phyloP scores from a whole-genome alignment of 2,888 invertebrate species.

The Cosmia trapezina region DNA sequence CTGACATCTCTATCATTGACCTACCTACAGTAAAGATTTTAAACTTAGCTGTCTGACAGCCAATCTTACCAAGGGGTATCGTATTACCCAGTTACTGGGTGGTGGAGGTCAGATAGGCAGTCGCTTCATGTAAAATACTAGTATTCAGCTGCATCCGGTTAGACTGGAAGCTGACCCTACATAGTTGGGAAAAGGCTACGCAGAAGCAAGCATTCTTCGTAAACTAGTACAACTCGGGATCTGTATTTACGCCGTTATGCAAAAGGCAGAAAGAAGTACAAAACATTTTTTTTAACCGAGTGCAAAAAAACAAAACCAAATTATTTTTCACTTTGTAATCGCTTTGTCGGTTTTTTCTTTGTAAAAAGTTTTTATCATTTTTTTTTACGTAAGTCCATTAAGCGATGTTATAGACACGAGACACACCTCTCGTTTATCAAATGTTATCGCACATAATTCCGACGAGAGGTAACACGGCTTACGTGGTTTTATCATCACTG shows the following conservation, averaged over 20 bases:
- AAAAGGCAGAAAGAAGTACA: not conserved
- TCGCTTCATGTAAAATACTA: too few species aligned
- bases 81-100: too few species aligned
- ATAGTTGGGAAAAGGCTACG: too few species aligned
- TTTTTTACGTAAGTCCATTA: conserved; percentile 24
- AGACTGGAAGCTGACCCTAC: too few species aligned
- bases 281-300: not conserved
- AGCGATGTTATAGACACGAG: conserved; percentile 8
- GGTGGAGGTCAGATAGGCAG: too few species aligned
- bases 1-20: too few species aligned
- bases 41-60: not conserved
- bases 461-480: conserved; percentile 36
- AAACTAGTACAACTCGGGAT: conserved; percentile 4
- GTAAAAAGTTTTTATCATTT: too few species aligned
- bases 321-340: not conserved
- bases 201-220: not conserved
- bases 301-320: not conserved
- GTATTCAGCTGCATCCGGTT: too few species aligned
- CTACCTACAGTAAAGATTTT: not conserved
- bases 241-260: not conserved
- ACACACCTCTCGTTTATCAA: conserved; percentile 55
- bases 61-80: too few species aligned
- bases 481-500: conserved; percentile 45
- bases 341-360: not conserved
- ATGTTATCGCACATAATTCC: conserved; percentile 35